Percentiles rank a stretch among this genome's conserved stretches.
These are phyloP conservation scores for Oxygymnocypris stewartii DNA, from an alignment of 2,113 vertebrate genomes.

Conservation along the genomic window DNA sequence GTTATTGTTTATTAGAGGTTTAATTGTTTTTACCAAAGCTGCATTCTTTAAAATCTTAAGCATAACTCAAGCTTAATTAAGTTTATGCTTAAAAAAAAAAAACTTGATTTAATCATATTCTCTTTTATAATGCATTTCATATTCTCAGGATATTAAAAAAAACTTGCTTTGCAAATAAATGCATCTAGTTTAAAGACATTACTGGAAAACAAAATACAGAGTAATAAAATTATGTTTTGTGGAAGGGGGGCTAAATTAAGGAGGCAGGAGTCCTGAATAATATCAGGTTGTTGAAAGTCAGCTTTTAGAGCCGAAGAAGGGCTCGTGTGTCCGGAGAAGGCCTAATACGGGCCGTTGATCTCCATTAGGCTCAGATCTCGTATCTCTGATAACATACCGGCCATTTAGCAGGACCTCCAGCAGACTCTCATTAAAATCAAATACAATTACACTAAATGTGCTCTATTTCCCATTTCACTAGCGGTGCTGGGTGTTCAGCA, in stretches of 20 bases:
- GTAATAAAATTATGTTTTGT: neutral
- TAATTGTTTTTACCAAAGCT: neutral
- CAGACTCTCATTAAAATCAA: constrained; percentile 56
- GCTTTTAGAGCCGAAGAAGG: neutral
- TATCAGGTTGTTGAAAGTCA: neutral
- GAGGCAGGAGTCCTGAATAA: neutral
- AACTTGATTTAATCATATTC: neutral
- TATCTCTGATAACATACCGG: constrained; percentile 33
- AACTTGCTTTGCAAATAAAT: neutral
- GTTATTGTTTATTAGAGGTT: neutral
- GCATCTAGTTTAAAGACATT: neutral
- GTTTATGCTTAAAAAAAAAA: neutral
- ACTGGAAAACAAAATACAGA: neutral
- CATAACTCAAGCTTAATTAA: neutral
- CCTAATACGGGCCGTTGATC: constrained; percentile 45
- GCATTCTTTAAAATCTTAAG: neutral
- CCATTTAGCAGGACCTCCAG: constrained; percentile 59
- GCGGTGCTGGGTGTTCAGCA: constrained; percentile 60
- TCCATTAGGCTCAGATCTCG: constrained; percentile 49
- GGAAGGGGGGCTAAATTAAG: neutral
- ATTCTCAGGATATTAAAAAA: neutral
- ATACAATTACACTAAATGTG: constrained; percentile 67
- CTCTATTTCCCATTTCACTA: constrained; percentile 67
- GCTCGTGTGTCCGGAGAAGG: neutral
- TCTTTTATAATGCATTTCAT: neutral